Evolutionary conservation across 37 sponge, comb jelly and placozoan genomes (phyloP), one percentile per base, ranked within the genome.

Genomic region (Spongilla lacustris): DNA sequence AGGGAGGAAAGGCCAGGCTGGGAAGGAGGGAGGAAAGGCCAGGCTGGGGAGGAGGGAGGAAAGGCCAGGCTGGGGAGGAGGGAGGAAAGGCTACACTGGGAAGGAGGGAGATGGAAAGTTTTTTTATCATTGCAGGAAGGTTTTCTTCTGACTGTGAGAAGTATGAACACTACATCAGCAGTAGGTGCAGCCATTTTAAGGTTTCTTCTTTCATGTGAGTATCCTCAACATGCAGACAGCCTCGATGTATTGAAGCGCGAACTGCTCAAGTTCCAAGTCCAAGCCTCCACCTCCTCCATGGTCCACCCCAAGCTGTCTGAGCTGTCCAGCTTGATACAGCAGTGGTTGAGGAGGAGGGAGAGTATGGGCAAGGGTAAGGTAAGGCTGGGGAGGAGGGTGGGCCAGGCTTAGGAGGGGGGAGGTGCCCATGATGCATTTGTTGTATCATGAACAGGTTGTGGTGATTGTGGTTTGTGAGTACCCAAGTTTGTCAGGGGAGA

Each of bases 241-340:
- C 66, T 85, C 11, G 75, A 67, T 33, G 32, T 68, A 0, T 70
- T 85, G 28, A 85, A 76, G 71, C 66, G 71, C 21, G 79, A 73
- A 12, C 80, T 91, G 75, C 66, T 71, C 23, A 76, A 79, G 28
- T 35, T 91, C 6, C 88, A 79, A 66, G 13, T 82, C 49, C 33
- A 29, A 34, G 73, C 67, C 35, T 74, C 38, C 50, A 17, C 46
- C 34, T 17, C 29, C 22, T 21, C 29, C 19, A 67, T 29, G 68
- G n/a, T 58, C 19, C 92, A 91, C 66, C 92, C 92, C 88, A 91
- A 91, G 76, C 80, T 84, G 1, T 25, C 48, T 23, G 48, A 82
- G 70, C 33, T 91, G 75, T 50, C 84, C 23, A 36, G 38, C 14
- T 50, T 78, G 37, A 14, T 58, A 14, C 58, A 17, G 58, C 58